These are phyloP conservation scores for Heterodera filipjevi DNA, from an alignment of 2,888 invertebrate genomes.

Conservation along the genomic window DNA sequence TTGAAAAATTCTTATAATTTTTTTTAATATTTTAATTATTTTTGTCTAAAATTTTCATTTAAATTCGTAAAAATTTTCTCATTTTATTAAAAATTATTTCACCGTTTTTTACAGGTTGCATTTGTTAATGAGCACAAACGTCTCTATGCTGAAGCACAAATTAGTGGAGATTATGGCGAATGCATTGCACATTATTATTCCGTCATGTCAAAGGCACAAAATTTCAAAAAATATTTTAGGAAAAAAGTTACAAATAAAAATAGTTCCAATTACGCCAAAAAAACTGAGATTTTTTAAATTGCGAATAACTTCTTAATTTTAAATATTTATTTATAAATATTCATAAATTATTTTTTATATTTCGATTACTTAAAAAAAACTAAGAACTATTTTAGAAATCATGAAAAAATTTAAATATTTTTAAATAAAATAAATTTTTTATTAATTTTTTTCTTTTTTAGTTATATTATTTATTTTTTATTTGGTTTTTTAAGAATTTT, in stretches of 20 bases:
- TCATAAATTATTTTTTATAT: too few relatives aligned
- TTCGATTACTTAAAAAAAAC: too few relatives aligned
- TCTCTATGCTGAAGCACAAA: constrained; percentile 56
- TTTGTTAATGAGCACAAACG: constrained; percentile 56
- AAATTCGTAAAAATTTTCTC: neutral
- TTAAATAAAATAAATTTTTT: too few relatives aligned
- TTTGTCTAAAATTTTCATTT: neutral
- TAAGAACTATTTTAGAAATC: too few relatives aligned
- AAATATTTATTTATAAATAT: too few relatives aligned
- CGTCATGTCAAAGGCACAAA: constrained; percentile 57
- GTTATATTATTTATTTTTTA: neutral
- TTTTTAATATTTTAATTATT: too few relatives aligned
- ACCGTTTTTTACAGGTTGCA: constrained; percentile 41
- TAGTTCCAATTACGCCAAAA: too few relatives aligned
- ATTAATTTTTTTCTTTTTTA: too few relatives aligned
- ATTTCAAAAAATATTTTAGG: neutral
- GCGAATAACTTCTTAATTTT: too few relatives aligned
- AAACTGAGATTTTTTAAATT: too few relatives aligned
- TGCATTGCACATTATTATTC: constrained; percentile 64
- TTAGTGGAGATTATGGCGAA: constrained; percentile 44
- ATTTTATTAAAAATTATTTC: neutral
- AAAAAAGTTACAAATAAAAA: neutral
- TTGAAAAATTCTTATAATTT: too few relatives aligned
- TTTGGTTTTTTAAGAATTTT: neutral
- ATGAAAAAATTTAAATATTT: too few relatives aligned